Conservation (phyloP, 1,140 invertebrate species). For the Pentalonia nigronervosa region DNA sequence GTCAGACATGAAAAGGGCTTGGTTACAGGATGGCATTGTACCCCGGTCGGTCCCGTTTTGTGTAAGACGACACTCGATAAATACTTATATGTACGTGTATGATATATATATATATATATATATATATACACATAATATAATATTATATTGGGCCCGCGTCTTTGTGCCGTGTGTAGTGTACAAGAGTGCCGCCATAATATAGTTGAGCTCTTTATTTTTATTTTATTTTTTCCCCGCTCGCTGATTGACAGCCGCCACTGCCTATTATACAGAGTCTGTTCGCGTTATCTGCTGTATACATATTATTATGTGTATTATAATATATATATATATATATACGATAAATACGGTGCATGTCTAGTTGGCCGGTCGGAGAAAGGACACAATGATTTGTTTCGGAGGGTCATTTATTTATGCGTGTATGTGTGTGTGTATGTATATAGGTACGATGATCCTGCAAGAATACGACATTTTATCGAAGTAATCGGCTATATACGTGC, state of each 20-base stretch:
- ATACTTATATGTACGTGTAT: background rate
- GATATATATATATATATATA: background rate
- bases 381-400: background rate
- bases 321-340: background rate
- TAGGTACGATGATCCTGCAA: background rate
- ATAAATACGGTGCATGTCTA: background rate
- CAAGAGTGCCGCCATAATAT: background rate
- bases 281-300: background rate
- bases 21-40: slow-evolving; percentile 23
- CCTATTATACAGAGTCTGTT: background rate
- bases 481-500: background rate
- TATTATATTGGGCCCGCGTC: background rate
- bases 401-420: background rate
- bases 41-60: slow-evolving; percentile 1
- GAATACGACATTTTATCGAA: background rate
- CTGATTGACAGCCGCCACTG: slow-evolving; percentile 43
- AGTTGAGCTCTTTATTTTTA: slow-evolving; percentile 47
- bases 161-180: background rate
- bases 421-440: background rate
- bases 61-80: slow-evolving; percentile 54
- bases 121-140: background rate
- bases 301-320: background rate
- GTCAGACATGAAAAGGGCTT: slow-evolving; percentile 26
- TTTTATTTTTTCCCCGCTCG: slow-evolving; percentile 4
- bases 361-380: background rate